Percentiles rank a stretch among this genome's conserved stretches.
Conservation (phyloP, 2,888 invertebrate species). For the Arge pagana region DNA sequence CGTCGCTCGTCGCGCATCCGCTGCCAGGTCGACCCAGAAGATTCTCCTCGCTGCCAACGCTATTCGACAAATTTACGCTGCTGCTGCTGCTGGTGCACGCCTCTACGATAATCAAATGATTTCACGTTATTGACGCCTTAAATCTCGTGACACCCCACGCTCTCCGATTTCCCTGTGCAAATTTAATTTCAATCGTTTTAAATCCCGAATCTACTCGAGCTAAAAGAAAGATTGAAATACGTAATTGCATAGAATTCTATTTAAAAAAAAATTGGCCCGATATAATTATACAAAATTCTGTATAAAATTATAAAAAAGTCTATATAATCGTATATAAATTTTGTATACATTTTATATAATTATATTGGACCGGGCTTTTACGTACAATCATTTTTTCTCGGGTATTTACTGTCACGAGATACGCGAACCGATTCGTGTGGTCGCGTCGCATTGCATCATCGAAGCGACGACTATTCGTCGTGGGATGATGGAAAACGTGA, state of each 20-base stretch:
- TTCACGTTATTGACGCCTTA: no score
- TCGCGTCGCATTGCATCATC: no score
- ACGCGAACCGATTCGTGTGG: no score
- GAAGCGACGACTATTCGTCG: no score
- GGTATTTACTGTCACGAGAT: no score
- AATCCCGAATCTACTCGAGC: conserved; percentile 1
- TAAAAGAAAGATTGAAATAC: background rate
- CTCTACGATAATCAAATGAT: conserved; percentile 43
- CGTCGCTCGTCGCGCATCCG: conserved; percentile 41
- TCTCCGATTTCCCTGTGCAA: background rate
- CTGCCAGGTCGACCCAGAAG: conserved; percentile 27
- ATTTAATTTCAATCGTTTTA: background rate
- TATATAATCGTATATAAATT: no score
- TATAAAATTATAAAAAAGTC: no score
- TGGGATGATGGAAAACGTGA: no score
- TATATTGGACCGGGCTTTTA: no score
- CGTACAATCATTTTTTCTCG: no score
- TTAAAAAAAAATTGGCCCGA: conserved; percentile 9
- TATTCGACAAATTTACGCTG: conserved; percentile 41
- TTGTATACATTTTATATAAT: no score
- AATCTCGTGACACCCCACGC: background rate
- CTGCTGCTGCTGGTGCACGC: conserved; percentile 50
- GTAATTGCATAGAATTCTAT: conserved; percentile 1
- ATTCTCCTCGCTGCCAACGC: conserved; percentile 35
- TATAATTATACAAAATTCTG: no score